Evolutionary conservation across 35 echinoderm and acorn worm genomes (phyloP), one percentile per base, ranked within the genome.

Genomic region (Eucidaris tribuloides): DNA sequence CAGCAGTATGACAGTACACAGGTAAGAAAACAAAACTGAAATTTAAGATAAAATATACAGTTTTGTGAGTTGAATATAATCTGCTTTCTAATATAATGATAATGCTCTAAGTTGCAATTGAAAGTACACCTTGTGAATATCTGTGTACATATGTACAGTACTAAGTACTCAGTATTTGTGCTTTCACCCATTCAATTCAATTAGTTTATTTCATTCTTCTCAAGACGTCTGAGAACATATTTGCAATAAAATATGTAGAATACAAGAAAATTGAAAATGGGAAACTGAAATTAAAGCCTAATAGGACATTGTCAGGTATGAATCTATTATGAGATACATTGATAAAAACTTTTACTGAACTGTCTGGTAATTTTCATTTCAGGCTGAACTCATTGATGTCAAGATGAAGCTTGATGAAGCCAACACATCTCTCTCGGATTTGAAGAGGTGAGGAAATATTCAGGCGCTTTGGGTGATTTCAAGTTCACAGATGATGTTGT

Each of bases 391-490:
- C 4, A 40, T 52, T 4, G 76, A 50, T 34, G 79, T 77, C 5
- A 74, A 92, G 40, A 82, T 68, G 49, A 74, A 86, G 49, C 65
- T 92, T 7, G 85, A 91, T 32, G 82, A 91, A 19, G 56, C 82
- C 48, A 91, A 91, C 45, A 23, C 83, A n/a, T 78, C 80, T 24
- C 40, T 81, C n/a, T 33, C 62, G 57, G 83, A 86, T 32, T 46
- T 86, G 32, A 86, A 79, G 63, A 92, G 89, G 89, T 92, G 82
- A 44, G 46, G 48, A 54, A 54, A 54, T 17, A 17, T 54, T 54
- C 48, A 54, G 13, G 13, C n/a, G 48, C 13, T 54, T n/a, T 17
- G n/a, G 48, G 2, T 54, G 48, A 54, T 0, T 17, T 17, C 13
- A 0, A 54, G 13, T n/a, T 0, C n/a, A 54, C n/a, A 17, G 48